Percentiles rank a stretch among this genome's conserved stretches.
These are phyloP conservation scores for Trichogramma evanescens DNA, from an alignment of 2,888 invertebrate genomes.

Conservation along the genomic window DNA sequence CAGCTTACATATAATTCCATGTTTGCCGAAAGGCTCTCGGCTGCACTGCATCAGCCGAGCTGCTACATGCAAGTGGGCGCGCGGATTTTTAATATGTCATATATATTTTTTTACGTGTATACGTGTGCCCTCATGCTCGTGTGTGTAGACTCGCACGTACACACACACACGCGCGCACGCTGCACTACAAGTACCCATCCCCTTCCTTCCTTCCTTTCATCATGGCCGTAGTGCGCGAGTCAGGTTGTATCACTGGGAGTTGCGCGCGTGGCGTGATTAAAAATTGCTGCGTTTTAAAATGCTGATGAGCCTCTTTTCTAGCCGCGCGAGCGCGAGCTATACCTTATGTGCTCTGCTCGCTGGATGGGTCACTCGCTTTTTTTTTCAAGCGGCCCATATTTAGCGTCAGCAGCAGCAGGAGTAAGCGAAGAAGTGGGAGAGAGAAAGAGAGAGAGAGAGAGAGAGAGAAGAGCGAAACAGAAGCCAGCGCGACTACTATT, in stretches of 20 bases:
- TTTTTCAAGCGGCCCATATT: background rate
- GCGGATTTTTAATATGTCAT: constrained; percentile 46
- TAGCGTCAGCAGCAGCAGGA: no score
- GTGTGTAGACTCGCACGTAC: constrained; percentile 57
- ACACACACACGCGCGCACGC: constrained; percentile 48
- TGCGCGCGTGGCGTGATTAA: constrained; percentile 40
- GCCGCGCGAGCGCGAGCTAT: background rate
- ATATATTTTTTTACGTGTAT: constrained; percentile 10
- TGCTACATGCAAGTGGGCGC: constrained; percentile 33
- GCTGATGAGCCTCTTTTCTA: constrained; percentile 27
- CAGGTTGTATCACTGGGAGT: constrained; percentile 26
- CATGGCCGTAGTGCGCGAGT: constrained; percentile 2
- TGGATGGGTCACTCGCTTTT: background rate
- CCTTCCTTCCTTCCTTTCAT: constrained; percentile 9
- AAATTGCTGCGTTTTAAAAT: constrained; percentile 44
- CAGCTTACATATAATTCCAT: constrained; percentile 60
- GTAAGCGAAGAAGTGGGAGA: no score
- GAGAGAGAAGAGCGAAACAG: no score
- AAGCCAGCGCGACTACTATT: no score
- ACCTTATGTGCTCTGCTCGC: background rate
- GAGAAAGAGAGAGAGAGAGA: no score
- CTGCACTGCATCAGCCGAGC: constrained; percentile 1
- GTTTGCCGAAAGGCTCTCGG: constrained; percentile 53
- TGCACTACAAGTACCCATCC: constrained; percentile 28
- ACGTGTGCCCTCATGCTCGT: constrained; percentile 44